A percentile compares a stretch with the other conserved stretches of the same genome.
Conservation (phyloP, 2,888 invertebrate genomes). For the Hydraecia micacea region DNA sequence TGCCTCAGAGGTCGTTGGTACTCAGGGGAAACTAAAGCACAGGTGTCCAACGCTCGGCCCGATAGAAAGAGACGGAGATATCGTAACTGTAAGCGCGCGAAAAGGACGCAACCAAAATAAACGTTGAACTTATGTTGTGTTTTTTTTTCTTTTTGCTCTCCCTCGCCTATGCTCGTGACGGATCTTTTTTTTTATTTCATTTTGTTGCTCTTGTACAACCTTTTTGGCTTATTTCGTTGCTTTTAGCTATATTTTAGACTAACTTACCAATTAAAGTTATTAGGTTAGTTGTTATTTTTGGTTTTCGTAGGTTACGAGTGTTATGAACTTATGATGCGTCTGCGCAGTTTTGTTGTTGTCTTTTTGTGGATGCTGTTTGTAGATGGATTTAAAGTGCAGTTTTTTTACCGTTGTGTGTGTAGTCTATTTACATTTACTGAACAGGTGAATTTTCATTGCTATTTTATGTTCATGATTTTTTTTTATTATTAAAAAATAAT, state of each 20-base stretch:
- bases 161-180: conserved; percentile 91
- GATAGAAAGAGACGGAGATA: conserved; percentile 79
- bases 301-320: conserved; percentile 60
- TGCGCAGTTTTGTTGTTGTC: conserved; percentile 54
- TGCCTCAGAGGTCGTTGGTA: conserved; percentile 89
- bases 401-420: neutral
- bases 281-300: conserved; percentile 73
- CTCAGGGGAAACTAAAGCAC: conserved; percentile 90
- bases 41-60: conserved; percentile 90
- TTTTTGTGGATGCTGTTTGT: conserved; percentile 35
- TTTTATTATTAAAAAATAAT: neutral
- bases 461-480: neutral
- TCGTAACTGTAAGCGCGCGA: conserved; percentile 72
- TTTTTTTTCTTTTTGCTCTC: conserved; percentile 88
- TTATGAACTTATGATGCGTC: conserved; percentile 55
- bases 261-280: conserved; percentile 80
- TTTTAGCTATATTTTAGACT: conserved; percentile 88
- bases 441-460: neutral
- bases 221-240: conserved; percentile 89
- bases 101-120: conserved; percentile 89
- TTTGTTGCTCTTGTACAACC: conserved; percentile 84
- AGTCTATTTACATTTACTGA: neutral
- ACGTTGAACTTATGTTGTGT: conserved; percentile 89
- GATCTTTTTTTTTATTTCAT: conserved; percentile 85
- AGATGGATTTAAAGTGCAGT: neutral